A percentile compares a stretch with the other conserved stretches of the same genome.
These are phyloP conservation scores for Polymixis flavicincta DNA, from an alignment of 2,888 invertebrate species.

Conservation along the genomic window DNA sequence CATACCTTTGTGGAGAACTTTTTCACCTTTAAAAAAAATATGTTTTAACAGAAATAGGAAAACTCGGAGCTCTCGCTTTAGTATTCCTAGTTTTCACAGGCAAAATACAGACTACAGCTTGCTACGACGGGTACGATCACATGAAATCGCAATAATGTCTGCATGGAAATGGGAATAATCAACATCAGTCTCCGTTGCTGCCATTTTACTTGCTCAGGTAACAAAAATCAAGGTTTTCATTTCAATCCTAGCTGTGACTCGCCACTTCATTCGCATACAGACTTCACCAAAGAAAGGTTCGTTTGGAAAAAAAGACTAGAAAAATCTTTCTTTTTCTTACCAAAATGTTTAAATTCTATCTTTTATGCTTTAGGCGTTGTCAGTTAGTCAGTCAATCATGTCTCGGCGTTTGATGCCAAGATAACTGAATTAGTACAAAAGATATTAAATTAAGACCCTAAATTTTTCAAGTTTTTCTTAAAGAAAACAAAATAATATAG, in stretches of 20 bases:
- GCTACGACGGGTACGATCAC: slow-evolving; percentile 17
- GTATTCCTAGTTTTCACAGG: slow-evolving; percentile 16
- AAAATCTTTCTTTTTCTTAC: neutral
- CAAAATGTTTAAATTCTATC: neutral
- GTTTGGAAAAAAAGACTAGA: neutral
- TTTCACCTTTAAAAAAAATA: too few species aligned
- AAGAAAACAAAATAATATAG: neutral
- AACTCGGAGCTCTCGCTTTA: slow-evolving; percentile 1
- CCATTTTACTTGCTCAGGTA: slow-evolving; percentile 38
- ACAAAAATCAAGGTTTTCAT: slow-evolving; percentile 27
- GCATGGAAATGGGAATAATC: slow-evolving; percentile 68
- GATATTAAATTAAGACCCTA: too few species aligned
- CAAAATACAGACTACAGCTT: slow-evolving; percentile 26
- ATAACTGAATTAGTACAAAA: neutral
- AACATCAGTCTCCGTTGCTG: slow-evolving; percentile 64
- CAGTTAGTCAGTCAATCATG: neutral
- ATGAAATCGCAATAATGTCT: slow-evolving; percentile 58
- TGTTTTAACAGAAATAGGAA: neutral
- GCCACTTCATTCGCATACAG: neutral
- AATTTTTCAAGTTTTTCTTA: neutral
- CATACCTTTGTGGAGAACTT: neutral
- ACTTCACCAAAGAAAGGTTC: neutral
- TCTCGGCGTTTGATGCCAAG: neutral
- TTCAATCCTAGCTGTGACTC: slow-evolving; percentile 1
- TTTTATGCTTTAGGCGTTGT: neutral